These are phyloP conservation scores for Petrolisthes manimaculis DNA, from an alignment of 2,888 invertebrate genomes.

Conservation along the genomic window DNA sequence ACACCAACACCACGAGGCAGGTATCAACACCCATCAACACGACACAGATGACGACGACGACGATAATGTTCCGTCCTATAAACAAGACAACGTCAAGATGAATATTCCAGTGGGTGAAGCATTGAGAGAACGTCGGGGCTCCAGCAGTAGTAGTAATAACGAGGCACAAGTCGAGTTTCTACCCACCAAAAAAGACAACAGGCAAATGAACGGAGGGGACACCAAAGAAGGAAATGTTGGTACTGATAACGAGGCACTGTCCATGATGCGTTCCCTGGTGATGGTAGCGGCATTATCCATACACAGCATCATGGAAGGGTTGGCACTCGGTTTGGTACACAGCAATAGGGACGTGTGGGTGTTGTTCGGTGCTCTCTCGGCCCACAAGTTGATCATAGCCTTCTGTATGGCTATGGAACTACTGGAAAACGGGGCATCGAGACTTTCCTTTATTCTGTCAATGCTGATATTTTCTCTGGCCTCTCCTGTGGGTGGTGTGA, in stretches of 20 bases:
- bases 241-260: neutral
- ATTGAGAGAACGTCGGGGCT: too few relatives aligned
- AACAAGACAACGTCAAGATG: neutral
- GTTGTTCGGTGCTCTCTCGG: constrained; percentile 86
- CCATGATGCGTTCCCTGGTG: neutral
- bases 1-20: neutral
- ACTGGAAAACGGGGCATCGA: constrained; percentile 75
- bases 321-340: constrained; percentile 83
- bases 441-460: constrained; percentile 73
- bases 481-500: constrained; percentile 78
- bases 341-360: constrained; percentile 81
- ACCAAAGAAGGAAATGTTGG: too few relatives aligned
- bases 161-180: too few relatives aligned
- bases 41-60: neutral
- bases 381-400: constrained; percentile 88
- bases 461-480: constrained; percentile 77
- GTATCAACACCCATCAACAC: neutral
- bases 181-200: too few relatives aligned
- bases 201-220: too few relatives aligned
- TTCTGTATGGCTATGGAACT: constrained; percentile 90
- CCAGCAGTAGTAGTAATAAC: too few relatives aligned
- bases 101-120: neutral
- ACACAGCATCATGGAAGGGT: constrained; percentile 88
- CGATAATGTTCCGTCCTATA: neutral
- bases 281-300: constrained; percentile 75